Conservation (phyloP, 2,888 invertebrate species). For the Caenorhabditis imperialis region DNA sequence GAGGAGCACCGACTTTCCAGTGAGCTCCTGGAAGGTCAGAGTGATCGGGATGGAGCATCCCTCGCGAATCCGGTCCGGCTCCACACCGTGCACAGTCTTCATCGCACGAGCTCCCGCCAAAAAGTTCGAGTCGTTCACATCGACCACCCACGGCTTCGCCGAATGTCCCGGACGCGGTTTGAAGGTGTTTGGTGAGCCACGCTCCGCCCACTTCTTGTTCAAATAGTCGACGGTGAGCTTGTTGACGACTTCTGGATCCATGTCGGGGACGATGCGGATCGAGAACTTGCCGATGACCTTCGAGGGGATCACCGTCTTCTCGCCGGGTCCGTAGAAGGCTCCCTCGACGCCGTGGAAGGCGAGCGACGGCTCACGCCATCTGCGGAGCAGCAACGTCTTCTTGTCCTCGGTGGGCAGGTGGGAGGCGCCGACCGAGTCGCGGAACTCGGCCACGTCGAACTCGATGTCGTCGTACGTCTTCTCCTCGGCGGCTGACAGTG, state of each 20-base stretch:
- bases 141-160: slow-evolving; percentile 92
- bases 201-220: slow-evolving; percentile 85
- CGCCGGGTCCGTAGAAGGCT: slow-evolving; percentile 93
- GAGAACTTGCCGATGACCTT: slow-evolving; percentile 91
- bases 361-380: slow-evolving; percentile 79
- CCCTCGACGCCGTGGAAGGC: slow-evolving; percentile 96
- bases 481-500: slow-evolving; percentile 79
- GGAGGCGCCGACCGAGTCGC: slow-evolving; percentile 60
- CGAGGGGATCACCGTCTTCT: slow-evolving; percentile 84
- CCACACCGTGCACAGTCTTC: slow-evolving; percentile 86
- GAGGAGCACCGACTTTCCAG: slow-evolving; percentile 89
- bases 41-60: slow-evolving; percentile 98
- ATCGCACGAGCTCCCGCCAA: slow-evolving; percentile 85
- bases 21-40: slow-evolving; percentile 84
- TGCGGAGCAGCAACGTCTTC: slow-evolving; percentile 58
- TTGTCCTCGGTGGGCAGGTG: slow-evolving; percentile 63
- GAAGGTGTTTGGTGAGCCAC: slow-evolving; percentile 86
- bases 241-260: slow-evolving; percentile 86
- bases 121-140: slow-evolving; percentile 93
- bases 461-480: slow-evolving; percentile 88
- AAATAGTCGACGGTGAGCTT: slow-evolving; percentile 85
- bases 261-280: slow-evolving; percentile 94
- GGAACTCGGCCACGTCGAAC: slow-evolving; percentile 83
- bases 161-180: slow-evolving; percentile 83
- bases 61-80: slow-evolving; percentile 94